phyloP scores from a whole-genome alignment of 2,113 vertebrate genomes.

The Cyanoramphus novaezelandiae region DNA sequence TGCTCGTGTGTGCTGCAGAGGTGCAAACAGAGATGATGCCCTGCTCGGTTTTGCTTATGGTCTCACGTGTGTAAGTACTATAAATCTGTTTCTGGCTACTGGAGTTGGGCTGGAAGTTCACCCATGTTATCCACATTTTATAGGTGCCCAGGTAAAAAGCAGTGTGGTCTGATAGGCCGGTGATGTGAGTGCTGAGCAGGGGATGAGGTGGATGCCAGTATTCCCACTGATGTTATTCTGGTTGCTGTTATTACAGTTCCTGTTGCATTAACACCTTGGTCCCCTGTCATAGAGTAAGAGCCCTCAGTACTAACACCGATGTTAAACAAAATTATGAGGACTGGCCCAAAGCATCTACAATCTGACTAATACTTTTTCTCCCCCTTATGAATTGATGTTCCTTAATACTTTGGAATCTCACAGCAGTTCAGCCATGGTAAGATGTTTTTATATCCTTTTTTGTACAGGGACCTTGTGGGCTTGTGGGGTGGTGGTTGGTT shows the following conservation, averaged over 20 bases:
- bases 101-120: background rate
- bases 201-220: background rate
- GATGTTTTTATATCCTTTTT: background rate
- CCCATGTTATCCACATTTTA: rapidly evolving
- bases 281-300: background rate
- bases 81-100: background rate
- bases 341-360: background rate
- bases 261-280: background rate
- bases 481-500: background rate
- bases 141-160: background rate
- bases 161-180: rapidly evolving
- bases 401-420: background rate
- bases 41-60: rapidly evolving
- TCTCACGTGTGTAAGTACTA: rapidly evolving
- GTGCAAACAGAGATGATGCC: background rate
- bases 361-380: background rate
- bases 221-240: background rate
- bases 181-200: rapidly evolving
- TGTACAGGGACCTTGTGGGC: background rate
- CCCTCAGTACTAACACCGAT: background rate
- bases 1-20: background rate
- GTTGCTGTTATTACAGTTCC: background rate
- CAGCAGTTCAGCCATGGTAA: background rate
- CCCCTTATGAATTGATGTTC: background rate
- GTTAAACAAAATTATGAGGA: background rate